A percentile compares a stretch with the other conserved stretches of the same genome.
These are phyloP conservation scores for Mesocentrotus franciscanus DNA, from an alignment of 53 echinoderm and acorn worm species.

Conservation along the genomic window DNA sequence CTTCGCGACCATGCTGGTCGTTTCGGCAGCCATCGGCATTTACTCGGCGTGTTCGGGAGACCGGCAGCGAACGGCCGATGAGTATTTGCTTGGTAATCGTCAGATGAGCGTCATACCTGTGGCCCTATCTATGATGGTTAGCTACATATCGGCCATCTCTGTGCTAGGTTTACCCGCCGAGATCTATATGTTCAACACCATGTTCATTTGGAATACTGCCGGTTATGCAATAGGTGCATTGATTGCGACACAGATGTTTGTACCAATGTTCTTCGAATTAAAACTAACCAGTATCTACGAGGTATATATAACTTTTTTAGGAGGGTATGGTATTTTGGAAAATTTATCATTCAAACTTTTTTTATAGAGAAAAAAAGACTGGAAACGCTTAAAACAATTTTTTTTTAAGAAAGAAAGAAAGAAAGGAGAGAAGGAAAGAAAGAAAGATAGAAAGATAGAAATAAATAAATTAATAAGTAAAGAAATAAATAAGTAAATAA, in stretches of 20 bases:
- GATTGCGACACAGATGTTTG: conserved; percentile 47
- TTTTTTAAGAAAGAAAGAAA: not conserved
- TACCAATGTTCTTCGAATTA: conserved; percentile 58
- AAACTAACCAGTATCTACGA: conserved; percentile 59
- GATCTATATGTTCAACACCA: conserved; percentile 64
- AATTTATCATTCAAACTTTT: not conserved
- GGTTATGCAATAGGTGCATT: conserved; percentile 46
- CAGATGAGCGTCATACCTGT: conserved; percentile 60
- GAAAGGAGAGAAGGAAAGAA: not conserved
- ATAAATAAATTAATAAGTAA: not conserved
- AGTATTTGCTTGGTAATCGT: conserved; percentile 64
- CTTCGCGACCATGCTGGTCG: conserved; percentile 41
- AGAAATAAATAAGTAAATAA: no score
- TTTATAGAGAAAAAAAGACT: no score
- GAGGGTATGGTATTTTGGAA: not conserved
- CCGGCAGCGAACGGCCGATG: conserved; percentile 51
- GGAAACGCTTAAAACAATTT: not conserved
- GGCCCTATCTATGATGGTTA: conserved; percentile 60
- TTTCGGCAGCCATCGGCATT: conserved; percentile 63
- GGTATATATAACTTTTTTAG: not conserved
- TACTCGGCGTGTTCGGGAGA: conserved; percentile 61
- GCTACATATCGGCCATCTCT: conserved; percentile 64
- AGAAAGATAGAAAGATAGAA: not conserved
- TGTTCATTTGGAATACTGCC: conserved; percentile 56
- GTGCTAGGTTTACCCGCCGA: conserved; percentile 66